A percentile compares a stretch with the other conserved stretches of the same genome.
phyloP scores from a whole-genome alignment of 2,888 invertebrate genomes.

The Junonia oenone region DNA sequence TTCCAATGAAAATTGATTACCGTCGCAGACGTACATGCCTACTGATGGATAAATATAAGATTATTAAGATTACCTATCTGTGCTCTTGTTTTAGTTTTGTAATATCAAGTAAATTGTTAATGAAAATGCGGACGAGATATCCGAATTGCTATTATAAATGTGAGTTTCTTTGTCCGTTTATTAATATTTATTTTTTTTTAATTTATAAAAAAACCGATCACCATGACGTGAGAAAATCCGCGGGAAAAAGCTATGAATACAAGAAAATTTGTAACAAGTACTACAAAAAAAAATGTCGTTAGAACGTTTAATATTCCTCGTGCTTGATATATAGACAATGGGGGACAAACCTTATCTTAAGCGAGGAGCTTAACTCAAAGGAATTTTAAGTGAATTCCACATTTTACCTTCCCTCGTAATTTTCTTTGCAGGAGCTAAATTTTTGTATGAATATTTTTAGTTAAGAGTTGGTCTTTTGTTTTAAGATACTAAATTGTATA shows the following conservation, averaged over 20 bases:
- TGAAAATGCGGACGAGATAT: too few species aligned
- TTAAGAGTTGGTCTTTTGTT: not conserved
- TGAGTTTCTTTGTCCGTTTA: too few species aligned
- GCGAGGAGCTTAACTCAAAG: slow-evolving; percentile 5
- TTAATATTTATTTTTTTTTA: too few species aligned
- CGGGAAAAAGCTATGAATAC: too few species aligned
- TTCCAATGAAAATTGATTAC: slow-evolving; percentile 11
- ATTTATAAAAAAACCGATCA: too few species aligned
- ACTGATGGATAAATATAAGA: not conserved
- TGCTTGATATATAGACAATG: slow-evolving; percentile 2
- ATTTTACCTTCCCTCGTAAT: slow-evolving; percentile 13
- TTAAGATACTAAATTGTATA: not conserved
- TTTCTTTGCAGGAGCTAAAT: slow-evolving; percentile 17
- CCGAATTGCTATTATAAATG: too few species aligned
- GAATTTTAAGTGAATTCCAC: slow-evolving; percentile 26
- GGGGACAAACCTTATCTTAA: slow-evolving; percentile 11
- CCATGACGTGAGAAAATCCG: too few species aligned
- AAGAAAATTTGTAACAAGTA: not conserved
- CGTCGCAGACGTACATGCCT: not conserved
- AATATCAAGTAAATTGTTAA: too few species aligned
- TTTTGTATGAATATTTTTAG: slow-evolving; percentile 7
- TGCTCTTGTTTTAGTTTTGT: too few species aligned
- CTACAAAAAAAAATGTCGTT: slow-evolving; percentile 1
- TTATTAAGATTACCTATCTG: not conserved
- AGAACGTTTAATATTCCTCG: slow-evolving; percentile 18